These are phyloP conservation scores for Podargus strigoides DNA, from an alignment of 2,797 vertebrate genomes.

Conservation along the genomic window DNA sequence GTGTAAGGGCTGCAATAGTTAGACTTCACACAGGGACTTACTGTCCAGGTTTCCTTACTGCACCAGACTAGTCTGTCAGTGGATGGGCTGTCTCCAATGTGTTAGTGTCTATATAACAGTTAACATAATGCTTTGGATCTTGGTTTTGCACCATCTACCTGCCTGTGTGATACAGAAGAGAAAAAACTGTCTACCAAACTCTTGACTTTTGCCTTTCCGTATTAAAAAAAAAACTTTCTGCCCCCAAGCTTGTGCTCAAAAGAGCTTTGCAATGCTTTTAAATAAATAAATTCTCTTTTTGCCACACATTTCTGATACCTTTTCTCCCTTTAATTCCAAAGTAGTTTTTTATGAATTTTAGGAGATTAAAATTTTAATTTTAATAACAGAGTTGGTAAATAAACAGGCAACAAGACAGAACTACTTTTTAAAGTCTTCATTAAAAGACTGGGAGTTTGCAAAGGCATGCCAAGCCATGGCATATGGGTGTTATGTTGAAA, in stretches of 20 bases:
- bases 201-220: neutral
- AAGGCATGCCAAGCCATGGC: neutral
- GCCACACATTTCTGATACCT: neutral
- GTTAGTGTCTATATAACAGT: too few species aligned
- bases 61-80: neutral
- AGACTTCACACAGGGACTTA: neutral
- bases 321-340: neutral
- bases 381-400: neutral
- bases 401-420: neutral
- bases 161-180: neutral
- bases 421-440: neutral
- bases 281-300: neutral
- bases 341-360: neutral
- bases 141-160: neutral
- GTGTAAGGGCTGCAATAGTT: neutral
- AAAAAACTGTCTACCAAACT: neutral
- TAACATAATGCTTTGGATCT: neutral
- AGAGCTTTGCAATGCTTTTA: neutral
- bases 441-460: neutral
- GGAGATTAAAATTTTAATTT: neutral
- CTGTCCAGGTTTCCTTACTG: neutral
- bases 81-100: neutral
- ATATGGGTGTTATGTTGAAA: neutral
- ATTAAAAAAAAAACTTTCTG: neutral
- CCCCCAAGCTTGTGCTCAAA: neutral